These are phyloP conservation scores for Eupithecia vulgata DNA, from an alignment of 2,888 invertebrate species.

Conservation along the genomic window DNA sequence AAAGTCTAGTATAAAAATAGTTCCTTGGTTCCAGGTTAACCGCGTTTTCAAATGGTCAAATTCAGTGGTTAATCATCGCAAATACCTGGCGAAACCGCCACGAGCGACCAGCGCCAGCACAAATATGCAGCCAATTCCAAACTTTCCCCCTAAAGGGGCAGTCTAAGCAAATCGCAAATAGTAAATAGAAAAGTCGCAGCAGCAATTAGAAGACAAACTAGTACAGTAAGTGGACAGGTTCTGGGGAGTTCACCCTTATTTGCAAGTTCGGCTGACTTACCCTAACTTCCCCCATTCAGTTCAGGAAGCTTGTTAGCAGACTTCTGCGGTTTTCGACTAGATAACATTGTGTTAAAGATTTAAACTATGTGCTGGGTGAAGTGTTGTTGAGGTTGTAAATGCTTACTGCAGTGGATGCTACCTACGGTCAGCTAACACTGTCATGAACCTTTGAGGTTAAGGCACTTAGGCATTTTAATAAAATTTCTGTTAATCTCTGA, in stretches of 20 bases:
- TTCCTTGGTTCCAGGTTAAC: neutral
- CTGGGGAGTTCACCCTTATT: constrained; percentile 54
- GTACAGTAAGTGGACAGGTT: constrained; percentile 34
- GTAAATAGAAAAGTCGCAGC: constrained; percentile 17
- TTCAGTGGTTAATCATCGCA: neutral
- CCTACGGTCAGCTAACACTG: neutral
- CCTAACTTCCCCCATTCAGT: constrained; percentile 62
- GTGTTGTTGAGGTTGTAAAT: constrained; percentile 42
- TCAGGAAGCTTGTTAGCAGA: constrained; percentile 74
- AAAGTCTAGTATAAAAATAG: no score
- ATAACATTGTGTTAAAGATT: constrained; percentile 73
- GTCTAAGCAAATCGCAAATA: constrained; percentile 12
- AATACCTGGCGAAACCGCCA: neutral
- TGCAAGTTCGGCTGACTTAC: constrained; percentile 65
- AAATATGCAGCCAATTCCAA: constrained; percentile 4
- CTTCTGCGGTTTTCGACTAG: constrained; percentile 69
- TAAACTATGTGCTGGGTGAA: constrained; percentile 57
- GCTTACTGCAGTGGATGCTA: constrained; percentile 33
- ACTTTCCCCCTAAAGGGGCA: constrained; percentile 3
- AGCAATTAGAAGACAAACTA: constrained; percentile 27
- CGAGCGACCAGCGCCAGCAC: neutral
- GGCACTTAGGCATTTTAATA: neutral
- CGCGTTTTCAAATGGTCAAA: neutral
- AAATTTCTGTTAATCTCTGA: neutral
- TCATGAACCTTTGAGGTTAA: neutral